These are phyloP conservation scores for Leucoma salicis DNA, from an alignment of 2,888 invertebrate genomes.

Conservation along the genomic window DNA sequence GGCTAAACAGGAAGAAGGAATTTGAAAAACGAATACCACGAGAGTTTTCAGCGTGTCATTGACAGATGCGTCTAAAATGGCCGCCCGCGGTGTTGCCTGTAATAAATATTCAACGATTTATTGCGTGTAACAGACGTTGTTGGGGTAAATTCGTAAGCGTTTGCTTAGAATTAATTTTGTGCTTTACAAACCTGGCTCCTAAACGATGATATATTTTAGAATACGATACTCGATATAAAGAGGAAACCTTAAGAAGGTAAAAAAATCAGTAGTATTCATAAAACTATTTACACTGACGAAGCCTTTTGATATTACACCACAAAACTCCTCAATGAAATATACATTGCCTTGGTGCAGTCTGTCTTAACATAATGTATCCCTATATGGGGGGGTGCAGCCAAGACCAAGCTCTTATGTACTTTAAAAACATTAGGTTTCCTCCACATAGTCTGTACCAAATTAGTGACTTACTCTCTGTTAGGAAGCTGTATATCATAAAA, in stretches of 20 bases:
- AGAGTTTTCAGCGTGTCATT: slow-evolving; percentile 46
- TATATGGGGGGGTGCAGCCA: too few relatives aligned
- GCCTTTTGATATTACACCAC: neutral
- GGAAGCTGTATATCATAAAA: too few relatives aligned
- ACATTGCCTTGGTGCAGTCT: too few relatives aligned
- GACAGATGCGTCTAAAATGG: slow-evolving; percentile 54
- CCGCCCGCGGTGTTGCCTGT: slow-evolving; percentile 35
- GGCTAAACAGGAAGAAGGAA: slow-evolving; percentile 39
- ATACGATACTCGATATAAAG: neutral
- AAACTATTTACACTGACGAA: neutral
- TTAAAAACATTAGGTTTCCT: too few relatives aligned
- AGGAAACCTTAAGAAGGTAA: neutral
- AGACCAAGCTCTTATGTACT: too few relatives aligned
- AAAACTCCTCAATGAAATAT: neutral
- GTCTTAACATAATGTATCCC: too few relatives aligned
- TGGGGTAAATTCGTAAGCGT: slow-evolving; percentile 2
- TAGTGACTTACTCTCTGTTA: too few relatives aligned
- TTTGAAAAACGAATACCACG: slow-evolving; percentile 43
- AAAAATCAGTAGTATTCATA: neutral
- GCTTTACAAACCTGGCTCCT: neutral
- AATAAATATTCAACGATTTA: slow-evolving; percentile 38
- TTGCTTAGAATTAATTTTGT: slow-evolving; percentile 1
- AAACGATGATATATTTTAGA: neutral
- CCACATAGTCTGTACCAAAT: too few relatives aligned
- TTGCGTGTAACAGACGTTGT: slow-evolving; percentile 14